phyloP scores from a whole-genome alignment of 2,888 invertebrate species.

The Cataglyphis livida region DNA sequence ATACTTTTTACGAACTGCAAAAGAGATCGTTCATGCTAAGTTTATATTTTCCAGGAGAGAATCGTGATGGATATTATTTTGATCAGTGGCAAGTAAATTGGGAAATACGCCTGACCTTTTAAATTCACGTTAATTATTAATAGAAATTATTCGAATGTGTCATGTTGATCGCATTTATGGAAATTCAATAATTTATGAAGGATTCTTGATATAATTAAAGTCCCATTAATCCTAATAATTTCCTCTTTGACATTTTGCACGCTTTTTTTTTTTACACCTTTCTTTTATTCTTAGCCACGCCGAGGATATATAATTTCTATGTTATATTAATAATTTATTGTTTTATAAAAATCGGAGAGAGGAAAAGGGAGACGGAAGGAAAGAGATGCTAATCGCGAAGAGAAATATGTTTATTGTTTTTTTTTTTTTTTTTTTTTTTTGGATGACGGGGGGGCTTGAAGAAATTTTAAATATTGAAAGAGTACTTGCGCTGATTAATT shows the following conservation, averaged over 20 bases:
- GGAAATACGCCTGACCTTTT: not conserved
- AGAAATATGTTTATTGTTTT: not conserved
- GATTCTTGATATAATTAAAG: not conserved
- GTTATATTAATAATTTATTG: not conserved
- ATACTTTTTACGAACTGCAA: not conserved
- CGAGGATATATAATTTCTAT: no score
- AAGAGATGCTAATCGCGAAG: not conserved
- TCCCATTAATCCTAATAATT: not conserved
- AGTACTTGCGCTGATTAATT: constrained; percentile 28
- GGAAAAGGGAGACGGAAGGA: not conserved
- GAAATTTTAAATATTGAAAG: not conserved
- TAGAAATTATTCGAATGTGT: not conserved
- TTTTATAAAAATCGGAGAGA: not conserved
- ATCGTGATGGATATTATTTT: not conserved
- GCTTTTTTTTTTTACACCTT: not conserved
- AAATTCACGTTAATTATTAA: not conserved
- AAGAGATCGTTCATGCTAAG: not conserved
- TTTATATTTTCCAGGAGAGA: not conserved
- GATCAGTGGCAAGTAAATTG: not conserved
- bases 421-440: no score
- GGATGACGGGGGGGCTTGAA: not conserved
- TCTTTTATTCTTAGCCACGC: not conserved
- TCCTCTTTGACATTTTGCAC: not conserved
- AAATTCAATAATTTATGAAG: not conserved
- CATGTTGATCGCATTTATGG: no score